These are phyloP conservation scores for Hydrocynus forskahlii DNA, from an alignment of 2,797 vertebrate genomes.

Conservation along the genomic window DNA sequence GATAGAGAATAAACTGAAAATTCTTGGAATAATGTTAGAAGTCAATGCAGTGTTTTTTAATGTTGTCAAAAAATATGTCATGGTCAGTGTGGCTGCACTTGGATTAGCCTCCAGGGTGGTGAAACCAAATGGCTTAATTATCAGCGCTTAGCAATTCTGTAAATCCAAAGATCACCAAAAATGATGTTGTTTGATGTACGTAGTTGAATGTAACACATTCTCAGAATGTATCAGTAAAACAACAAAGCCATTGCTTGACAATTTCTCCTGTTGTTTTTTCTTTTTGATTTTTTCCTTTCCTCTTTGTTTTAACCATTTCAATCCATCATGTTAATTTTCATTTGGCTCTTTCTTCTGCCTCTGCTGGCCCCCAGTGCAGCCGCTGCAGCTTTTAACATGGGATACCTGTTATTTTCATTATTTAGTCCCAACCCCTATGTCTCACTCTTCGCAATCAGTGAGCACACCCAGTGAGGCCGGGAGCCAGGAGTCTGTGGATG, in stretches of 20 bases:
- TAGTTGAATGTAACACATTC: background rate
- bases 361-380: conserved; percentile 86
- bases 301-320: conserved; percentile 70
- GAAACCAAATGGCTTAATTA: background rate
- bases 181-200: background rate
- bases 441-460: conserved; percentile 91
- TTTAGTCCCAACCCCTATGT: conserved; percentile 94
- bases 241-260: conserved; percentile 38
- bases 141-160: background rate
- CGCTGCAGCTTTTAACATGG: conserved; percentile 89
- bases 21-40: background rate
- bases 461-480: conserved; percentile 89
- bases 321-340: conserved; percentile 76
- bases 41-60: background rate
- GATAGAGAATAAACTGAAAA: background rate
- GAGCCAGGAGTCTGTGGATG: conserved; percentile 88
- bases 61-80: background rate
- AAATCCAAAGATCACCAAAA: background rate
- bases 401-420: conserved; percentile 91
- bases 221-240: conserved; percentile 14
- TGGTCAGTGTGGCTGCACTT: background rate
- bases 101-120: background rate
- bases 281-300: conserved; percentile 56
- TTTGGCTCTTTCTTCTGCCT: conserved; percentile 82
- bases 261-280: conserved; percentile 71